Base-by-base conservation (phyloP, 2,113 vertebrate genomes). In the Dissostichus mawsoni region DNA sequence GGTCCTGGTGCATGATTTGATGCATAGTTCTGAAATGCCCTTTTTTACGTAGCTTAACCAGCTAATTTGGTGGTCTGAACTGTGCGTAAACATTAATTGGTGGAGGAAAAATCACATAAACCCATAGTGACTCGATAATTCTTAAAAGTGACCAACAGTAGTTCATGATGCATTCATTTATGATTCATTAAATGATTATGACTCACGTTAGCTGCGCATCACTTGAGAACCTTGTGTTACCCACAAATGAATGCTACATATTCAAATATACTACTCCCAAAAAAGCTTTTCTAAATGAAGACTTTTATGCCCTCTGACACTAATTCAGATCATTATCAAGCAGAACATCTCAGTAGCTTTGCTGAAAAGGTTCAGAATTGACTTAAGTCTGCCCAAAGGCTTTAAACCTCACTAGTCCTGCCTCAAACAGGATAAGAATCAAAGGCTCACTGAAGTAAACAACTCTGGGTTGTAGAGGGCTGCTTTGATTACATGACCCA, bases 391-490 rank as follows among this genome's bases (percentile, higher is more conserved):
- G 55, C 61, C 57, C 11, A 16, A 52, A 66, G 74, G 74, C 68
- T 80, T 85, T 64, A 71, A 80, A 73, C 25, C 72, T 68, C 53
- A 25, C 67, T 29, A 25, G 48, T 75, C 23, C 41, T 78, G 74
- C 69, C 69, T 86, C 64, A 69, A 62, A 81, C 71, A 36, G 23
- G 78, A 87, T 83, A 82, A 85, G 61, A 80, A 84, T 83, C 79
- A 69, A 76, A 79, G 45, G 16, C 62, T 65, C 59, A 20, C 41
- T 74, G 45, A 41, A 65, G 61, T 76, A 84, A 89, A 87, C 64
- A 76, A 70, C 72, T 80, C 76, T 36, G 20, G 52, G 59, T 59
- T 69, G 69, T 50, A 56, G 48, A 69, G 57, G 55, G 53, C 61
- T 18, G 23, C 56, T 83, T 87, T 81, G 53, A 83, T 76, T 59